These are phyloP conservation scores for Seladonia tumulorum DNA, from an alignment of 2,888 invertebrate species.

Conservation along the genomic window DNA sequence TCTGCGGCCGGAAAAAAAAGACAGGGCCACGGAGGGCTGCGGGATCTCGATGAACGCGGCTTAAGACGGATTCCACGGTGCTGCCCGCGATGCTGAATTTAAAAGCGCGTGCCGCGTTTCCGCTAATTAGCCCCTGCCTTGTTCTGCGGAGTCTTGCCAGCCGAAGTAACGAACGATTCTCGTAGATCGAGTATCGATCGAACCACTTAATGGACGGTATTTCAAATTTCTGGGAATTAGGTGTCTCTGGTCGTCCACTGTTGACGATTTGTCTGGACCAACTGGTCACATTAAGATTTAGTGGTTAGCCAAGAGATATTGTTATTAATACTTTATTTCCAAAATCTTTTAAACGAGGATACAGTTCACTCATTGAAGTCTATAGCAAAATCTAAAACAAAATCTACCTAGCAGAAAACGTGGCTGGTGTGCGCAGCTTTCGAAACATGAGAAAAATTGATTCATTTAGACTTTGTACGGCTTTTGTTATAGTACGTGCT, in stretches of 20 bases:
- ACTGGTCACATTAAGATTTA: not conserved
- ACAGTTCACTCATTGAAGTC: too few relatives aligned
- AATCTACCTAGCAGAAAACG: too few relatives aligned
- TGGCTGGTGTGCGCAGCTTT: too few relatives aligned
- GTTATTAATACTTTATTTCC: not conserved
- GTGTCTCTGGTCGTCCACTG: not conserved
- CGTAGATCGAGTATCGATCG: conserved; percentile 31
- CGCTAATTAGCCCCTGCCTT: conserved; percentile 59
- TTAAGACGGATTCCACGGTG: conserved; percentile 75
- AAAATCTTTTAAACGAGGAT: not conserved
- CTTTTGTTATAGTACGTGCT: too few relatives aligned
- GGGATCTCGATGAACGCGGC: conserved; percentile 56
- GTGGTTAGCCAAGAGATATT: not conserved
- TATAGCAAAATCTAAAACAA: too few relatives aligned
- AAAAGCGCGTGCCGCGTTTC: conserved; percentile 51
- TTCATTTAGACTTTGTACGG: too few relatives aligned
- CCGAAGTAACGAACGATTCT: conserved; percentile 24
- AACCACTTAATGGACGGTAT: not conserved
- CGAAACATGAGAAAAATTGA: too few relatives aligned
- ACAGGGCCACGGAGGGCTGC: conserved; percentile 13
- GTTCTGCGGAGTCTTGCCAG: conserved; percentile 29
- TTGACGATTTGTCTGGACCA: not conserved
- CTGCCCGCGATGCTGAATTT: conserved; percentile 66
- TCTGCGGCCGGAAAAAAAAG: conserved; percentile 51
- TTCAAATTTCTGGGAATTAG: not conserved